Percentiles rank a stretch among this genome's conserved stretches.
phyloP scores from a whole-genome alignment of 2,113 vertebrate genomes.

The Atrichornis clamosus region DNA sequence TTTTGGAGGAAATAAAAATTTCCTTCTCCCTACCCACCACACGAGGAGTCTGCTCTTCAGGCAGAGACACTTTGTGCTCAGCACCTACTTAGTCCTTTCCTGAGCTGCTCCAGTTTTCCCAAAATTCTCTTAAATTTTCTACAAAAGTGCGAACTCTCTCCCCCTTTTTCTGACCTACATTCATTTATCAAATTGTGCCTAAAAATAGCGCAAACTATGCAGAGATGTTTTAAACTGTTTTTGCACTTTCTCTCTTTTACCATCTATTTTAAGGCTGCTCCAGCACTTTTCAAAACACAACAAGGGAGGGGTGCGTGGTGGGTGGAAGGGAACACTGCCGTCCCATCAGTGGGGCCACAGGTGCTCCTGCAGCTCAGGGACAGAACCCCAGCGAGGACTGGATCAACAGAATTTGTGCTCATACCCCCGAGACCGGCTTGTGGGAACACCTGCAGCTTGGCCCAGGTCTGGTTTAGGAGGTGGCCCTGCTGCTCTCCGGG shows the following conservation, averaged over 20 bases:
- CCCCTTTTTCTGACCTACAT: constrained; percentile 18
- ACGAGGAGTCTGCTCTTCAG: neutral
- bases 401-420: neutral
- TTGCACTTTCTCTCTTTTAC: neutral
- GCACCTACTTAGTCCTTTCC: neutral
- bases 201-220: constrained; percentile 2
- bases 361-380: neutral
- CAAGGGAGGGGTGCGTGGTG: neutral
- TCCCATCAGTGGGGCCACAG: neutral
- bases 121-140: neutral
- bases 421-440: neutral
- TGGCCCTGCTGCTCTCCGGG: neutral
- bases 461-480: neutral
- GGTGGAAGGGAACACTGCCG: neutral
- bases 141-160: neutral
- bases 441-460: neutral
- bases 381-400: neutral
- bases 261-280: neutral
- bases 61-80: neutral
- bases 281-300: neutral
- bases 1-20: neutral
- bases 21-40: fast-evolving
- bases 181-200: constrained; percentile 3
- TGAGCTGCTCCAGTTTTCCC: neutral
- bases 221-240: neutral